A percentile compares a stretch with the other conserved stretches of the same genome.
phyloP scores from a whole-genome alignment of 2,113 vertebrate genomes.

The Tapirus terrestris region DNA sequence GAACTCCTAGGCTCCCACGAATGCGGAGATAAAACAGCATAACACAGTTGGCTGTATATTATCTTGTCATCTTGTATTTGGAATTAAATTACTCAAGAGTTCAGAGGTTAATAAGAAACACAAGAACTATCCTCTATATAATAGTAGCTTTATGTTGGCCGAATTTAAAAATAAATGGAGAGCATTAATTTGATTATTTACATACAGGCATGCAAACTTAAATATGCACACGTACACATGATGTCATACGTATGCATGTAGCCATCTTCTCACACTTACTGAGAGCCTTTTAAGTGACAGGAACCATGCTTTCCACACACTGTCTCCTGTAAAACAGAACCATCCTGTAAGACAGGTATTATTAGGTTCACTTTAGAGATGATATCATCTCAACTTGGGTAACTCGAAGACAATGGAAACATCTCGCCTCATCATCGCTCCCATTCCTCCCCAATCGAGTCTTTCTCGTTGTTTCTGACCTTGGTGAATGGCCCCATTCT shows the following conservation, averaged over 20 bases:
- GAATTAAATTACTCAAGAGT: slow-evolving; percentile 73
- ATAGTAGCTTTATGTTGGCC: slow-evolving; percentile 31
- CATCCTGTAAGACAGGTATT: neutral
- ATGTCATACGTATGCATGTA: neutral
- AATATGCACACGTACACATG: neutral
- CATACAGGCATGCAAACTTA: neutral
- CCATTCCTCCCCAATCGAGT: neutral
- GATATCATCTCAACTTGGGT: neutral
- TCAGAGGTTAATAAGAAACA: slow-evolving; percentile 76
- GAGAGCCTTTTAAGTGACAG: neutral
- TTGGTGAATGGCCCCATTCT: neutral
- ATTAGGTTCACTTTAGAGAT: neutral
- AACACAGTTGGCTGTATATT: slow-evolving; percentile 69
- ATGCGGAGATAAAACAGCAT: slow-evolving; percentile 72
- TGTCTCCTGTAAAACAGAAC: neutral
- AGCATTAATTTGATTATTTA: slow-evolving; percentile 48
- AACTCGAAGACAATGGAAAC: neutral
- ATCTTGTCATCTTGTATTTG: slow-evolving; percentile 77
- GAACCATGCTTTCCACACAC: neutral
- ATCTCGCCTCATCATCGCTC: accelerated
- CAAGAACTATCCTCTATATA: slow-evolving; percentile 50
- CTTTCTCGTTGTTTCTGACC: neutral
- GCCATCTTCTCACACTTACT: neutral
- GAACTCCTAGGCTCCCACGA: slow-evolving; percentile 72
- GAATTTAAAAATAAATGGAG: slow-evolving; percentile 52